A percentile compares a stretch with the other conserved stretches of the same genome.
phyloP scores from a whole-genome alignment of 2,888 invertebrate species.

The Drosophila picticornis region DNA sequence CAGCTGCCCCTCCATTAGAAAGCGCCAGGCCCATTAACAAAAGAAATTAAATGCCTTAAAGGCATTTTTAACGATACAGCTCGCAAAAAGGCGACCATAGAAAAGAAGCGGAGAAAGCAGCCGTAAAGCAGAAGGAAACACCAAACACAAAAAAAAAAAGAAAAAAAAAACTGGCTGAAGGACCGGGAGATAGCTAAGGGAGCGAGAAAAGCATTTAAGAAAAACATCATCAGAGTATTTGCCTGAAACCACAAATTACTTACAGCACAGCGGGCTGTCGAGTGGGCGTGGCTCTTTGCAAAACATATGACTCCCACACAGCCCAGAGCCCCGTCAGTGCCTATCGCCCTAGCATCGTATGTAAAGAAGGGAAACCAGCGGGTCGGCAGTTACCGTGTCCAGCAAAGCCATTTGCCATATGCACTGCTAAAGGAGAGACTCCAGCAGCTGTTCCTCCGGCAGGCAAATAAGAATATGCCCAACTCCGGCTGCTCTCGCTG shows the following conservation, averaged over 20 bases:
- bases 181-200: constrained; percentile 22
- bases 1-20: constrained; percentile 51
- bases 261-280: constrained; percentile 77
- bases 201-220: constrained; percentile 76
- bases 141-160: constrained; percentile 22
- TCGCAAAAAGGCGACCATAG: constrained; percentile 39
- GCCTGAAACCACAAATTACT: constrained; percentile 81
- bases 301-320: constrained; percentile 53
- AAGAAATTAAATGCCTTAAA: constrained; percentile 81
- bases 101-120: constrained; percentile 43
- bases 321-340: background rate
- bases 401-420: constrained; percentile 57
- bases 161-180: background rate
- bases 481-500: constrained; percentile 10
- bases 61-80: constrained; percentile 79
- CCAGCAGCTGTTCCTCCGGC: constrained; percentile 36
- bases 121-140: constrained; percentile 40
- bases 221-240: constrained; percentile 80
- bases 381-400: constrained; percentile 60
- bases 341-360: constrained; percentile 42
- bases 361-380: constrained; percentile 62
- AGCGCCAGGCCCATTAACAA: constrained; percentile 71
- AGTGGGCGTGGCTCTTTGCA: constrained; percentile 58
- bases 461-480: constrained; percentile 56
- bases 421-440: constrained; percentile 29